Conservation (phyloP, 2,113 vertebrate genomes). For the Lycaon pictus region DNA sequence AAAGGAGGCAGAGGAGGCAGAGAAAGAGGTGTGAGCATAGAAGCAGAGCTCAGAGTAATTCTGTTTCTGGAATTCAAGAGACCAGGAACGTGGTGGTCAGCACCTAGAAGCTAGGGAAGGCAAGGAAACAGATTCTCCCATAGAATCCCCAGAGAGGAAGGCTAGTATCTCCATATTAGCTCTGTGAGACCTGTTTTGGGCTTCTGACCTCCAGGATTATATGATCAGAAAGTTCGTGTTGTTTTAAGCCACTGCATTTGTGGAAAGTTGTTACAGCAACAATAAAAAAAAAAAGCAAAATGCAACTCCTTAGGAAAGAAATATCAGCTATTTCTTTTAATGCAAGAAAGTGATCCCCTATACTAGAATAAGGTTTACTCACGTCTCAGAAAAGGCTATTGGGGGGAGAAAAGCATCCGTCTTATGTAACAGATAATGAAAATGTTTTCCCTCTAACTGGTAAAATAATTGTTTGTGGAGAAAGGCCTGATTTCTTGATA, state of each 20-base stretch:
- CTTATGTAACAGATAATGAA: background rate
- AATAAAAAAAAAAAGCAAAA: background rate
- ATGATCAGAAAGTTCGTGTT: background rate
- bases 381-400: background rate
- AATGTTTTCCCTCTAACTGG: background rate
- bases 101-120: background rate
- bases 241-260: constrained; percentile 3
- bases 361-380: background rate
- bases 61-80: background rate
- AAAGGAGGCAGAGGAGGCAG: background rate
- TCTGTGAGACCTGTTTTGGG: background rate
- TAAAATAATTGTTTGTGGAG: background rate
- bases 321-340: background rate
- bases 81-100: background rate
- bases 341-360: background rate
- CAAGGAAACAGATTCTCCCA: background rate
- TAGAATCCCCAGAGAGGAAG: background rate
- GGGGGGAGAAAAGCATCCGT: background rate
- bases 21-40: background rate
- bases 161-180: background rate
- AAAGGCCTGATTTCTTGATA: background rate
- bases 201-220: background rate
- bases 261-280: background rate
- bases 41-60: background rate
- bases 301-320: background rate